These are phyloP conservation scores for Cheilosia scutellata DNA, from an alignment of 2,888 invertebrate genomes.

Conservation along the genomic window DNA sequence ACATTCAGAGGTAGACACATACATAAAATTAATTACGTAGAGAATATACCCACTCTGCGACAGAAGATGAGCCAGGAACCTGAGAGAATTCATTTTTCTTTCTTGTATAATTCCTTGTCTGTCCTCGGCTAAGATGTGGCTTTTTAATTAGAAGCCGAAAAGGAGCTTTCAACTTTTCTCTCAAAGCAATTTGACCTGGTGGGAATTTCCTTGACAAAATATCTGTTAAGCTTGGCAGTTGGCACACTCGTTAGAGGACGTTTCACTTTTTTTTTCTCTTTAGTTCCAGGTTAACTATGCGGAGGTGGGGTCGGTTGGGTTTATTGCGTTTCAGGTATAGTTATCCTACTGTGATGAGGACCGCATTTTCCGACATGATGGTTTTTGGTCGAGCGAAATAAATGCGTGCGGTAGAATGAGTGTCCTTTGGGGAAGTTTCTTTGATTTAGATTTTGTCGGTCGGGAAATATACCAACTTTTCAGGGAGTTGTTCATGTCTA, in stretches of 20 bases:
- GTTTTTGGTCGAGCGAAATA: no score
- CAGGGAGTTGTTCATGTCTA: no score
- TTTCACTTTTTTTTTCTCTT: constrained; percentile 14
- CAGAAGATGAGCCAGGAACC: constrained; percentile 26
- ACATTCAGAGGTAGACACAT: constrained; percentile 25
- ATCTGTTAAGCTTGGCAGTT: constrained; percentile 12
- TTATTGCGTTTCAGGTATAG: background rate
- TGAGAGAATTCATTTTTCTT: constrained; percentile 31
- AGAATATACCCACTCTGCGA: background rate
- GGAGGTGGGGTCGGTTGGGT: background rate
- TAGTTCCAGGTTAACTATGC: constrained; percentile 34
- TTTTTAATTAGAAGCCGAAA: constrained; percentile 69
- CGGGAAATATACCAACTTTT: no score
- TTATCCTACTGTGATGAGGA: no score
- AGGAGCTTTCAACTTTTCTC: constrained; percentile 19
- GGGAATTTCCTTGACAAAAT: constrained; percentile 49
- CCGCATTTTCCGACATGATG: no score
- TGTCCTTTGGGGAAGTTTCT: no score
- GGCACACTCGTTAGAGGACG: background rate
- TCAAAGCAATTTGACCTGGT: constrained; percentile 60
- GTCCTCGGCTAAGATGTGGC: constrained; percentile 26
- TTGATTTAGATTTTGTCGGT: no score
- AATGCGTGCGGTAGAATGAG: no score
- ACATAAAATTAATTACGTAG: constrained; percentile 61
- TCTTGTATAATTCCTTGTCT: constrained; percentile 27